These are phyloP conservation scores for Drosophila parthenogenetica DNA, from an alignment of 2,888 invertebrate genomes.

Conservation along the genomic window DNA sequence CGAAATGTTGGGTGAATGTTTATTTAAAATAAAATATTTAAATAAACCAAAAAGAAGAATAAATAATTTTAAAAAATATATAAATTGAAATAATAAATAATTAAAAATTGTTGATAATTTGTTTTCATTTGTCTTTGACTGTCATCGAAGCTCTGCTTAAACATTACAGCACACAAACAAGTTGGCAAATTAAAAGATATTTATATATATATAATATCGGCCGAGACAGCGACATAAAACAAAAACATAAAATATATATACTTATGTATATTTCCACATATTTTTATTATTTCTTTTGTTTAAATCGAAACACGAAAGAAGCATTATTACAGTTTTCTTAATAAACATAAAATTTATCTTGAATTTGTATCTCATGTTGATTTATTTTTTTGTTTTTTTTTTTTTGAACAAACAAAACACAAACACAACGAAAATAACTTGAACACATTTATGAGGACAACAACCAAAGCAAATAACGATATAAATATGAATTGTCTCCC, in stretches of 20 bases:
- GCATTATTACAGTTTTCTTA: constrained; percentile 48
- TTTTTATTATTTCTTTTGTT: constrained; percentile 9
- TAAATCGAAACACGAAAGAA: constrained; percentile 38
- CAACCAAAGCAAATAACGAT: constrained; percentile 77
- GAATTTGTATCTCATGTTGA: constrained; percentile 6
- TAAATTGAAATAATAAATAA: constrained; percentile 23
- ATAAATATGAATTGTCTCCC: constrained; percentile 63
- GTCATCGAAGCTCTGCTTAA: constrained; percentile 83
- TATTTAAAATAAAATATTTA: constrained; percentile 26
- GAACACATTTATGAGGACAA: constrained; percentile 77
- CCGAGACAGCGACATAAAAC: constrained; percentile 61
- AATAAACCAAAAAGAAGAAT: constrained; percentile 10
- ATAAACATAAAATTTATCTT: constrained; percentile 37
- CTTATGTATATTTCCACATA: constrained; percentile 1
- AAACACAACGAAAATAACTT: constrained; percentile 74
- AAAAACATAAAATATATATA: constrained; percentile 36
- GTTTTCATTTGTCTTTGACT: constrained; percentile 64
- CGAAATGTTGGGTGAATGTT: constrained; percentile 72
- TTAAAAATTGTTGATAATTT: constrained; percentile 56
- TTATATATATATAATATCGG: constrained; percentile 48
- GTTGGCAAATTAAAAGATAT: constrained; percentile 61
- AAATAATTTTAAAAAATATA: neutral
- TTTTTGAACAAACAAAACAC: constrained; percentile 54
- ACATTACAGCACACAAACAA: constrained; percentile 81
- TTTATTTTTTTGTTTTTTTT: constrained; percentile 16